Evolutionary conservation across 2,113 vertebrate genomes (phyloP), one percentile per base, ranked within the genome.

Genomic region (Athene noctua): DNA sequence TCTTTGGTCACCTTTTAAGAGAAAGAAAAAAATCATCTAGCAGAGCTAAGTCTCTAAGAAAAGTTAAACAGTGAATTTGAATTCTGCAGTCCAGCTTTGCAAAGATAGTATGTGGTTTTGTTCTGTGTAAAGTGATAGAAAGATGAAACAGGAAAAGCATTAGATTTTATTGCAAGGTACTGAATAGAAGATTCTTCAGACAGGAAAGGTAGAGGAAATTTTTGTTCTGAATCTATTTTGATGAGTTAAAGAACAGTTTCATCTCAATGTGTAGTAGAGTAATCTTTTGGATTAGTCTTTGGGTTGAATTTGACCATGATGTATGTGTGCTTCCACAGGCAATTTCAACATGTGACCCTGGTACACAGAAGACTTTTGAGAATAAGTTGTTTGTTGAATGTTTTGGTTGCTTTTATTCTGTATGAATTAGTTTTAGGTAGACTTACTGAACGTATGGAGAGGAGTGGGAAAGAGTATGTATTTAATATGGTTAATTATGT

Each of bases 321-420:
- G 15, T 47, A 5, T 38, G 3, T 67, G 27, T 58, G 23, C 26
- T 82, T 72, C 23, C 26, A 55, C 21, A 52, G 34, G 42, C 13
- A 59, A 15, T 59, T 87, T 90, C 49, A 36, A 32, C 8, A 32
- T 62, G 6, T 78, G 32, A 38, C 6, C 11, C 22, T 83, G 34
- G 7, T 65, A 34, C 6, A 38, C 16, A 23, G 14, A 83, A 71
- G 23, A 49, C 42, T 40, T 88, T 36, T 70, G 36, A 49, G 40
- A 61, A 44, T 67, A 17, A 54, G 27, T 57, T 70, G 2, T 68
- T 82, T 86, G 15, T 9, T 72, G 75, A 65, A 42, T 68, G 9
- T 72, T 96, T 86, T 57, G 9, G 7, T 92, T 83, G 40, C 13
- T 68, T 90, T 87, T 83, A 66, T 23, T 80, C 46, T 80, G 10